Evolutionary conservation across 2,888 invertebrate genomes (phyloP).

Genomic region (Caenorhabditis sp.): DNA sequence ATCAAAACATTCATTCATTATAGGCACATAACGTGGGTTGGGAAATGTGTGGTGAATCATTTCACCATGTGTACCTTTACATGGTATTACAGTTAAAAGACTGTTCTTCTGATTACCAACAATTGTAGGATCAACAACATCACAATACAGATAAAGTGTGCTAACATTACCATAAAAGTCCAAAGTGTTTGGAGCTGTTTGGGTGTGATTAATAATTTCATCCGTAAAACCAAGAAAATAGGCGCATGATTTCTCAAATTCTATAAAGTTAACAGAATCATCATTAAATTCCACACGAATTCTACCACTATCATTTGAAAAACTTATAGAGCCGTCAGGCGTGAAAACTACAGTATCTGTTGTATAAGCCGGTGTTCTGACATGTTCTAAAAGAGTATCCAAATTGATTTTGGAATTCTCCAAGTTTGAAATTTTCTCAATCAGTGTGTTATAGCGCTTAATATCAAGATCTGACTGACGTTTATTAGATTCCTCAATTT

Average conservation of each 20-base stretch:
- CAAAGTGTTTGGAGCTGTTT: background rate
- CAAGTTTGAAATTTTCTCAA: no score
- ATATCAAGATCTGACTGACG: no score
- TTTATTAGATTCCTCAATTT: no score
- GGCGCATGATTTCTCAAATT: conserved; percentile 10
- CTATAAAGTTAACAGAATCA: background rate
- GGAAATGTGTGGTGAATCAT: conserved; percentile 13
- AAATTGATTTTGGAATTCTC: no score
- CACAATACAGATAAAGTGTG: conserved; percentile 7
- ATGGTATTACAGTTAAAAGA: conserved; percentile 8
- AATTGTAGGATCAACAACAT: conserved; percentile 11
- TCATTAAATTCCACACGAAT: no score
- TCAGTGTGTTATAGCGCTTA: no score
- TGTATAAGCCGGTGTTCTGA: no score
- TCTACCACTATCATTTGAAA: no score
- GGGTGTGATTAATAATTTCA: background rate
- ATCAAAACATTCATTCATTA: conserved; percentile 15
- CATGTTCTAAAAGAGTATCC: no score
- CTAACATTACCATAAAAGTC: conserved; percentile 14
- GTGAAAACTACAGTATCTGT: no score
- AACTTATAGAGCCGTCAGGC: no score
- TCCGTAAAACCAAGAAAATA: conserved; percentile 13
- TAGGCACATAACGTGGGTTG: conserved; percentile 7
- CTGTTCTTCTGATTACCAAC: conserved; percentile 8
- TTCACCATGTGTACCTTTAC: conserved; percentile 8